Percentiles rank a stretch among this genome's conserved stretches.
Conservation (phyloP, 2,113 vertebrate species). For the Aramus guarauna region DNA sequence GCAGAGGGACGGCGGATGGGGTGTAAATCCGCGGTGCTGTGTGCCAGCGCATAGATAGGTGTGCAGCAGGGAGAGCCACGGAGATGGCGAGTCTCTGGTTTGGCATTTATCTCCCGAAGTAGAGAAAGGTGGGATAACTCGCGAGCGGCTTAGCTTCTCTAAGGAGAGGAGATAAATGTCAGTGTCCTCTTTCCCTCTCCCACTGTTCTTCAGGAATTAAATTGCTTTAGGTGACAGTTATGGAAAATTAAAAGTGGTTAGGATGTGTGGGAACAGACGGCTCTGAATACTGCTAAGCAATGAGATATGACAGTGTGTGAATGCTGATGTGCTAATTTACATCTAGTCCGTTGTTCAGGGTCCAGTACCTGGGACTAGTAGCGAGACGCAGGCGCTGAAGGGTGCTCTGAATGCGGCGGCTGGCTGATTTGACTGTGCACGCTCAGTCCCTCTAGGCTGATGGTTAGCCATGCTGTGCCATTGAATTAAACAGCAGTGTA, state of each 20-base stretch:
- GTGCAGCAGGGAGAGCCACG: fast-evolving
- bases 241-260: background rate
- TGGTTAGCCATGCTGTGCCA: background rate
- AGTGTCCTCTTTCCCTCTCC: background rate
- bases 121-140: fast-evolving
- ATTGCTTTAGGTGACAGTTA: background rate
- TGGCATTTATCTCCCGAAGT: fast-evolving
- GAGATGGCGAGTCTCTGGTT: fast-evolving
- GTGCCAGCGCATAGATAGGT: fast-evolving
- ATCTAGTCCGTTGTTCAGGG: background rate
- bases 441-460: background rate
- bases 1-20: fast-evolving
- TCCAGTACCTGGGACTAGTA: background rate
- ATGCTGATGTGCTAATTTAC: background rate
- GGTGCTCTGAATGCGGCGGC: fast-evolving
- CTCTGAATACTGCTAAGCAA: background rate
- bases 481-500: background rate
- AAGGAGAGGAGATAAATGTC: background rate
- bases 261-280: background rate
- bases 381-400: background rate
- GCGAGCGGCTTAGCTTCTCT: background rate
- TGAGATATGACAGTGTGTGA: background rate
- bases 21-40: fast-evolving
- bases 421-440: background rate
- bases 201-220: background rate